These are phyloP conservation scores for Esox lucius DNA, from an alignment of 2,797 vertebrate genomes.

Conservation along the genomic window DNA sequence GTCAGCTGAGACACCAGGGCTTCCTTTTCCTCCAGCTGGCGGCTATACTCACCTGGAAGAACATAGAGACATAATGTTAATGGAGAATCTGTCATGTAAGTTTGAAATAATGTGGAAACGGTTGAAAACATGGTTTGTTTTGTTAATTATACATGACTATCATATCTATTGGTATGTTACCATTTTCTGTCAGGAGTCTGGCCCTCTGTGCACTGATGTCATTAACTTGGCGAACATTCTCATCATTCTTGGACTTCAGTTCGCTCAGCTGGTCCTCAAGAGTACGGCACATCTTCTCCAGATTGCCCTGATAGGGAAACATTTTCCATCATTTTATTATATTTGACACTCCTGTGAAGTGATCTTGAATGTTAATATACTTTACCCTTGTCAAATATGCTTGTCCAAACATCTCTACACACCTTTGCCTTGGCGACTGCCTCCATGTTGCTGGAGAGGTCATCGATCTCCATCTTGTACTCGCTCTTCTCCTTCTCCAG, in stretches of 20 bases:
- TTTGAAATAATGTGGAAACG: too few species aligned
- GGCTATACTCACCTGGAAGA: constrained; percentile 22
- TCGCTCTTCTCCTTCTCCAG: constrained; percentile 6
- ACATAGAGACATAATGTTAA: neutral
- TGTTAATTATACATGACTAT: too few species aligned
- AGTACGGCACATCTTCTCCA: neutral
- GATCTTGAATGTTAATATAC: too few species aligned
- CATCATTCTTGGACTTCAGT: neutral
- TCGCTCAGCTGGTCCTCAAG: neutral
- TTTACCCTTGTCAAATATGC: too few species aligned
- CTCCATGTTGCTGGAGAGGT: neutral
- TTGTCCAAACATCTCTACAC: neutral
- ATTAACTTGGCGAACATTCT: neutral
- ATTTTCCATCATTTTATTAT: too few species aligned
- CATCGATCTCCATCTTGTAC: constrained; percentile 3
- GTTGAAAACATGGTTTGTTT: too few species aligned
- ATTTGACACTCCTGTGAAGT: too few species aligned
- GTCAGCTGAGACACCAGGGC: constrained; percentile 72
- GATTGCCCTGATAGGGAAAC: neutral
- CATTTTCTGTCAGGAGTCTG: neutral
- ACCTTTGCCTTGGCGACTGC: neutral
- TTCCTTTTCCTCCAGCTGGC: constrained; percentile 75
- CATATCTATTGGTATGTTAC: neutral
- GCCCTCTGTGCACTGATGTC: neutral
- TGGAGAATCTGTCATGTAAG: too few species aligned